phyloP scores from a whole-genome alignment of 2,797 vertebrate genomes.

The Rachycentron canadum region DNA sequence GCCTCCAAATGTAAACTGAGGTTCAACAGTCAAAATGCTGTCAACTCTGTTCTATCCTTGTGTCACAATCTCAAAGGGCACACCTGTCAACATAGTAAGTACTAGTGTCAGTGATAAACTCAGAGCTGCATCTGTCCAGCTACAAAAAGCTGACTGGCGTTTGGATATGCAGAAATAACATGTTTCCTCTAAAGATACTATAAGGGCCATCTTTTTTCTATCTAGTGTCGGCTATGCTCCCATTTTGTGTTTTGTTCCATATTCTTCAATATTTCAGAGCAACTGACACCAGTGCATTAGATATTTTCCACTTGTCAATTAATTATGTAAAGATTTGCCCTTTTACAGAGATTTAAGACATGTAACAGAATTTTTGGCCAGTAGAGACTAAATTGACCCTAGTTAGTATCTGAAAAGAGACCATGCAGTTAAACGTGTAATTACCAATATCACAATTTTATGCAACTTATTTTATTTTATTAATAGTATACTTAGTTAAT shows the following conservation, averaged over 20 bases:
- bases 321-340: conserved; percentile 34
- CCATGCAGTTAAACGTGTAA: background rate
- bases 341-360: conserved; percentile 20
- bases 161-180: no score
- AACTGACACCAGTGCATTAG: conserved; percentile 16
- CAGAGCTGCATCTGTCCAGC: background rate
- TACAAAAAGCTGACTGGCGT: background rate
- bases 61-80: conserved; percentile 7
- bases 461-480: background rate
- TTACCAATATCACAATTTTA: background rate
- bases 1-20: background rate
- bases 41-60: conserved; percentile 1
- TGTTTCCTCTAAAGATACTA: background rate
- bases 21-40: conserved; percentile 1
- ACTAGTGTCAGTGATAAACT: background rate
- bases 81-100: background rate
- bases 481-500: background rate
- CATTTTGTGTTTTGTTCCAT: conserved; percentile 3
- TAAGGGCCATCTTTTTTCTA: background rate
- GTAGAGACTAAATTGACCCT: background rate
- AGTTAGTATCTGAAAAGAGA: background rate
- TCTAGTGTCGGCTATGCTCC: background rate
- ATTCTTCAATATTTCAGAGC: conserved; percentile 20
- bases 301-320: conserved; percentile 19
- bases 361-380: conserved; percentile 6